phyloP scores from a whole-genome alignment of 2,113 vertebrate genomes.

The Gulo gulo region DNA sequence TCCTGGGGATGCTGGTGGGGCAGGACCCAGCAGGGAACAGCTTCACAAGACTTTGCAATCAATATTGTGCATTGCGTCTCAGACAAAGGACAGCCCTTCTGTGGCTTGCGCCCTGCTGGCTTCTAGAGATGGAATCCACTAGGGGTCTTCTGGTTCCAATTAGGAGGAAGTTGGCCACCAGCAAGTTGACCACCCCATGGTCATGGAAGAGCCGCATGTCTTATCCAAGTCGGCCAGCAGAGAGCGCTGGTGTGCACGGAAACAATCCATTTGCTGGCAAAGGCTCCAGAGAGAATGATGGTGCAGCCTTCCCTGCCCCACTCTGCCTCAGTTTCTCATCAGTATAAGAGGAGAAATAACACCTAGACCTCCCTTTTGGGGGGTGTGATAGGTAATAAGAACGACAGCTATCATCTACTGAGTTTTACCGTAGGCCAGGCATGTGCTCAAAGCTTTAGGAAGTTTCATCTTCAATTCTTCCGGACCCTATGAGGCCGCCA shows the following conservation, averaged over 20 bases:
- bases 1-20: neutral
- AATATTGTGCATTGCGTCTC: neutral
- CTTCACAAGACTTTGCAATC: neutral
- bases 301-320: neutral
- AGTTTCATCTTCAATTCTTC: neutral
- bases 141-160: neutral
- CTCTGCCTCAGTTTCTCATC: neutral
- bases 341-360: neutral
- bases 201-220: neutral
- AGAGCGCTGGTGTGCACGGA: neutral
- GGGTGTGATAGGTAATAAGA: neutral
- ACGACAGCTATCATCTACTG: neutral
- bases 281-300: neutral
- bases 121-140: neutral
- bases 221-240: neutral
- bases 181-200: neutral
- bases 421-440: neutral
- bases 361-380: neutral
- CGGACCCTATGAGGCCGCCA: neutral
- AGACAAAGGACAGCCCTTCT: neutral
- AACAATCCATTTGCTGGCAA: too few relatives aligned
- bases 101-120: rapidly evolving
- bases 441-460: neutral
- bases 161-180: neutral
- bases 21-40: neutral